Conservation (phyloP, 1,140 invertebrate species). For the Anadara kagoshimensis region DNA sequence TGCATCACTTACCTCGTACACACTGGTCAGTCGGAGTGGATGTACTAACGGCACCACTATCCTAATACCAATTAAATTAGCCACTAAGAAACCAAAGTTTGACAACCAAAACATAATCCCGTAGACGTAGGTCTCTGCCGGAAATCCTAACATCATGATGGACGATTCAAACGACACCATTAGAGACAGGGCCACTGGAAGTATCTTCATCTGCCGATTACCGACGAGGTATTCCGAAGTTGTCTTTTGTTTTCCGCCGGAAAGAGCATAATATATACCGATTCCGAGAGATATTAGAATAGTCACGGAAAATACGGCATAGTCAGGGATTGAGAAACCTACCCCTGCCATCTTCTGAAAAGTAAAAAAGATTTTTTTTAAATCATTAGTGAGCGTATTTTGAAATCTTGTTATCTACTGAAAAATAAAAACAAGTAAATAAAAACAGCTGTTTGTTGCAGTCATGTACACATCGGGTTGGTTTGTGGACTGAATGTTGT, state of each 20-base stretch:
- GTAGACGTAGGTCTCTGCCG: constrained; percentile 56
- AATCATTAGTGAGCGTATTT: too few relatives aligned
- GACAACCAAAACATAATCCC: constrained; percentile 44
- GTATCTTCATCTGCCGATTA: constrained; percentile 73
- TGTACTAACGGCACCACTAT: constrained; percentile 50
- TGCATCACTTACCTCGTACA: constrained; percentile 48
- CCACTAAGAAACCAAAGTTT: constrained; percentile 21
- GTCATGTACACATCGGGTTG: too few relatives aligned
- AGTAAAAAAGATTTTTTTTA: too few relatives aligned
- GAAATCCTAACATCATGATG: constrained; percentile 74
- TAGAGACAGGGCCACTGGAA: constrained; percentile 63
- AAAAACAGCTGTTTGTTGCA: too few relatives aligned
- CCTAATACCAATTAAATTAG: constrained; percentile 16
- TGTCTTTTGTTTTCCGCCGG: constrained; percentile 90
- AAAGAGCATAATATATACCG: constrained; percentile 87
- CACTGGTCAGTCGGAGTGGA: constrained; percentile 50
- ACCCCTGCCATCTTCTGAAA: too few relatives aligned
- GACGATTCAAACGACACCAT: constrained; percentile 65
- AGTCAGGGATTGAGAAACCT: constrained; percentile 49
- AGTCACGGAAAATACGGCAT: constrained; percentile 55
- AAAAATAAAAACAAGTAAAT: too few relatives aligned
- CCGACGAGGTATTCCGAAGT: constrained; percentile 86
- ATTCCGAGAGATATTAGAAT: constrained; percentile 78
- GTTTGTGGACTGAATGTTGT: too few relatives aligned
- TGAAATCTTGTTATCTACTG: too few relatives aligned